phyloP scores from a whole-genome alignment of 2,113 vertebrate species.

The Antechinus flavipes region DNA sequence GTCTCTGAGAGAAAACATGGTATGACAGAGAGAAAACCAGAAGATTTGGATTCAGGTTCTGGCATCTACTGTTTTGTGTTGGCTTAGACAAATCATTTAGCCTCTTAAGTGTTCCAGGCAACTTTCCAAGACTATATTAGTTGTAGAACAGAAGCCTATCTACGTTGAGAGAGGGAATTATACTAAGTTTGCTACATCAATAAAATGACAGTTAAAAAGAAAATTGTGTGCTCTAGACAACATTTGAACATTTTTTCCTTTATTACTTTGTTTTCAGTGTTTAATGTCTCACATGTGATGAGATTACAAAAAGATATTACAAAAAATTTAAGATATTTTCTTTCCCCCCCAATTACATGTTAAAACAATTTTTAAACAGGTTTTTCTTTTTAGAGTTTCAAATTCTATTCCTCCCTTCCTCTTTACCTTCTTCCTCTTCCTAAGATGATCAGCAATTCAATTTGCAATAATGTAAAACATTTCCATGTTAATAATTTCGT shows the following conservation, averaged over 20 bases:
- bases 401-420: no score
- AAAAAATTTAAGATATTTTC: not conserved
- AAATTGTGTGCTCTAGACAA: not conserved
- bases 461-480: no score
- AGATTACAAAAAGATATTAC: not conserved
- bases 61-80: not conserved
- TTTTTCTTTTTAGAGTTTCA: no score
- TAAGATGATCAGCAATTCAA: no score
- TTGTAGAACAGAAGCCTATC: not conserved
- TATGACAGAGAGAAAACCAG: not conserved
- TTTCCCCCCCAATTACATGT: no score
- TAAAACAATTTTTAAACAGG: no score
- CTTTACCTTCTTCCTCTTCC: no score
- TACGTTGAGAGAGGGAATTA: not conserved
- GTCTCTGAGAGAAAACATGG: not conserved
- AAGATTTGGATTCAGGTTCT: not conserved
- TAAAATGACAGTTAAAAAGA: not conserved
- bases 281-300: not conserved
- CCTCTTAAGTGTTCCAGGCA: not conserved
- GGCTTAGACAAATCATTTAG: not conserved
- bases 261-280: not conserved
- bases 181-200: not conserved
- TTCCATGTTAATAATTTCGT: no score
- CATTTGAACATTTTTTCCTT: not conserved
- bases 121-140: not conserved